Conservation (phyloP, 2,113 vertebrate species). For the Agapornis roseicollis region DNA sequence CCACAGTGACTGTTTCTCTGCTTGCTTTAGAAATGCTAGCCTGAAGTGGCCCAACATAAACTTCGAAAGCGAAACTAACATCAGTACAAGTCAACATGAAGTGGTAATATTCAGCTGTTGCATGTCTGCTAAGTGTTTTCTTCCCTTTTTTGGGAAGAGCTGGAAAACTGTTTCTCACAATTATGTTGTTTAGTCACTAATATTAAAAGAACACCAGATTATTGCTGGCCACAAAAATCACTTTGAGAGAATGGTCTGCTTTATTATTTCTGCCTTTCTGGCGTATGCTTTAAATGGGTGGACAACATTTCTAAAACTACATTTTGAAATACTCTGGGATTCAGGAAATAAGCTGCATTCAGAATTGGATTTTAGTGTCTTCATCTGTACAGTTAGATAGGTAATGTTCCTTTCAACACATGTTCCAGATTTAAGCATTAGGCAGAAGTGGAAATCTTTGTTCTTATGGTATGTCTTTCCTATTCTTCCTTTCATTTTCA, state of each 20-base stretch:
- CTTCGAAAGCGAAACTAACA: not conserved
- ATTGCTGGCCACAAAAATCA: not conserved
- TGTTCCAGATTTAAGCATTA: not conserved
- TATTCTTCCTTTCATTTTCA: not conserved
- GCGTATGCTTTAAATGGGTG: fast-evolving
- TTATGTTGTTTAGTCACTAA: not conserved
- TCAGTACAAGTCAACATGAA: not conserved
- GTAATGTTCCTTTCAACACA: not conserved
- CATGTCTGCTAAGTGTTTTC: not conserved
- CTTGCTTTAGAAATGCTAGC: not conserved
- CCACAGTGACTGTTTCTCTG: not conserved
- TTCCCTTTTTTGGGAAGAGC: conserved; percentile 10
- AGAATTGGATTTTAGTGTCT: not conserved
- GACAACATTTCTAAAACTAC: not conserved
- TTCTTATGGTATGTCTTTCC: not conserved
- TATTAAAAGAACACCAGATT: not conserved
- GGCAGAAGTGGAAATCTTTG: not conserved
- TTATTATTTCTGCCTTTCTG: not conserved
- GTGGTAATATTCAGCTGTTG: not conserved
- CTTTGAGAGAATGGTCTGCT: not conserved
- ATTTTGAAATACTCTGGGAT: not conserved
- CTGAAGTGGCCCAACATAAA: not conserved
- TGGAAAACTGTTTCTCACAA: not conserved
- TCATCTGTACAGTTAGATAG: not conserved
- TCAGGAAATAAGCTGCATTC: not conserved